Evolutionary conservation across 2,113 vertebrate genomes (phyloP).

Genomic region (Alosa alosa): DNA sequence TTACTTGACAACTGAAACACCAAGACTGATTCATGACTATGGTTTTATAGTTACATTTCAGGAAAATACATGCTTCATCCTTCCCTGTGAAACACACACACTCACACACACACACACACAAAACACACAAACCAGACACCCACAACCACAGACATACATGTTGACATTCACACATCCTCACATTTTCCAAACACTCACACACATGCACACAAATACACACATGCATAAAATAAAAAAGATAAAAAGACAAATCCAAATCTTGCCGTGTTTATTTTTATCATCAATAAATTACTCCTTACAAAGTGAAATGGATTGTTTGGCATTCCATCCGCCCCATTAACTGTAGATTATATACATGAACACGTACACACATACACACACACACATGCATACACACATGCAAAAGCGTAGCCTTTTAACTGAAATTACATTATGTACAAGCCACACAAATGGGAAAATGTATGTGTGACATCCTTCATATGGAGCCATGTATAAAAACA

Average conservation of each 20-base stretch:
- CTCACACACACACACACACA: no score
- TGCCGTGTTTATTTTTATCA: conserved; percentile 52
- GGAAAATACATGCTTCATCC: not conserved
- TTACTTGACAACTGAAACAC: no score
- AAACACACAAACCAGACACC: not conserved
- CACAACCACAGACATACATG: no score
- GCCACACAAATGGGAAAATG: conserved; percentile 34
- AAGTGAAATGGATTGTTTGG: conserved; percentile 58
- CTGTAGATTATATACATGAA: conserved; percentile 41
- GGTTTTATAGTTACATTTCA: no score
- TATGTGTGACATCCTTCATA: conserved; percentile 43
- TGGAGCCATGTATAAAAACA: not conserved
- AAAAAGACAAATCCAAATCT: not conserved
- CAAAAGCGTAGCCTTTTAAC: conserved; percentile 8
- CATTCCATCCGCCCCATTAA: conserved; percentile 40
- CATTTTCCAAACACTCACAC: not conserved
- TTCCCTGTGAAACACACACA: not conserved
- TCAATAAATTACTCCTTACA: conserved; percentile 67
- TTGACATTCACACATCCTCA: no score
- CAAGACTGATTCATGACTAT: no score
- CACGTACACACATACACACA: not conserved
- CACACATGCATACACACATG: conserved; percentile 21
- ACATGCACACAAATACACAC: not conserved
- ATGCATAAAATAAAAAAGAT: not conserved
- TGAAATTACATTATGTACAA: conserved; percentile 11